Evolutionary conservation across 2,797 vertebrate genomes (phyloP).

Genomic region (Hydrophis major): DNA sequence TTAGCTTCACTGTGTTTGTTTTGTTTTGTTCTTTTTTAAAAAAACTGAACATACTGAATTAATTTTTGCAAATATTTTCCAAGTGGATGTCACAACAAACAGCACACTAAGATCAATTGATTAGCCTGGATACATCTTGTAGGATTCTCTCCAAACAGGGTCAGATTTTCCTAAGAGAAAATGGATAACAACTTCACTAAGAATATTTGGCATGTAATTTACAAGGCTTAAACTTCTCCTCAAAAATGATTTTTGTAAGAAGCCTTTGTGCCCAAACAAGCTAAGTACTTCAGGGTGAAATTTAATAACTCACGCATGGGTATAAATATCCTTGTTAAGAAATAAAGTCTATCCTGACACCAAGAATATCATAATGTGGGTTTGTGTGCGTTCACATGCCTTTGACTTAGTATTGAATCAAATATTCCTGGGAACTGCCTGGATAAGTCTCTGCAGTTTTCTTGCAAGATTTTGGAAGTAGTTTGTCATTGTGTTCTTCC

Average conservation of each 20-base stretch:
- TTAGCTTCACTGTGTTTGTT: neutral
- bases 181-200: neutral
- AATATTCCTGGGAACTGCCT: neutral
- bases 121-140: conserved; percentile 16
- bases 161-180: conserved; percentile 17
- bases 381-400: neutral
- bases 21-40: neutral
- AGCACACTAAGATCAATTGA: conserved; percentile 1
- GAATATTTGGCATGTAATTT: neutral
- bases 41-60: conserved; percentile 24
- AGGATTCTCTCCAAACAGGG: conserved; percentile 1
- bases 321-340: neutral
- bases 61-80: conserved; percentile 21
- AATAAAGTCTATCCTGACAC: neutral
- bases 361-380: neutral
- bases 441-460: neutral
- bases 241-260: neutral
- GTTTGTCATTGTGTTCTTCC: neutral
- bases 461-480: neutral
- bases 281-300: neutral
- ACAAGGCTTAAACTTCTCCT: neutral
- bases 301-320: neutral
- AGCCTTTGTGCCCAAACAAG: neutral
- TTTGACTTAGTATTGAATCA: neutral
- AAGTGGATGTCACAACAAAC: conserved; percentile 18